Evolutionary conservation across 35 echinoderm and acorn worm species (phyloP), one percentile per base, ranked within the genome.

Genomic region (Strongylocentrotus purpuratus): DNA sequence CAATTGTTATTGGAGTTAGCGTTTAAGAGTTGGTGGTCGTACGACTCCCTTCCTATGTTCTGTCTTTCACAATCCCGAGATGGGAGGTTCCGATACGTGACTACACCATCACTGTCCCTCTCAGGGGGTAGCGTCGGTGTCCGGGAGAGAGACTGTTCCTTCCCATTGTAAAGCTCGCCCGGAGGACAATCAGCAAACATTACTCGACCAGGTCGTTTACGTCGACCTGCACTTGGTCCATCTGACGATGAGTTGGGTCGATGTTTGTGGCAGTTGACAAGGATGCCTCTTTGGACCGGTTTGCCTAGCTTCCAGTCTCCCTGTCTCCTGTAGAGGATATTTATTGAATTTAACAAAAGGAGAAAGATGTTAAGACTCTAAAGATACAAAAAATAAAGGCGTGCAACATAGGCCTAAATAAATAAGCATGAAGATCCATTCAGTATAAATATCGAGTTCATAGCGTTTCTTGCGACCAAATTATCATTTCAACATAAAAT

Each of bases 161-260:
- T 31, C 11, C n/a, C 91, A 46, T 89, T 17, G 31, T 89, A 46
- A 31, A 58, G 46, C 28, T 58, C 46, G 45, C 91, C 45, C 46
- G 18, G 46, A 46, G 91, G 91, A 31, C 48, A 93, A 58, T 93
- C 91, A 45, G 91, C 91, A 31, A 93, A 93, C 91, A 93, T 93
- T 32, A 93, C 91, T 58, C 91, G 91, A n/a, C 91, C 91, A 14
- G 91, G 91, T 28, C 48, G 32, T 32, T 58, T 93, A 13, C 91
- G 91, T 58, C 91, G 91, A 25, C 45, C 91, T 18, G 46, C 91
- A 33, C 91, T 93, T 3, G 91, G 91, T 58, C 91, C 91, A 58
- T 93, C 91, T n/a, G 91, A 93, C 22, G 91, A 93, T 3, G 91
- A 93, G 91, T 93, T 93, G 31, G 48, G 48, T n/a, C 91, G 91